These are phyloP conservation scores for Gallinago solitaria DNA, from an alignment of 2,797 vertebrate genomes.

Conservation along the genomic window DNA sequence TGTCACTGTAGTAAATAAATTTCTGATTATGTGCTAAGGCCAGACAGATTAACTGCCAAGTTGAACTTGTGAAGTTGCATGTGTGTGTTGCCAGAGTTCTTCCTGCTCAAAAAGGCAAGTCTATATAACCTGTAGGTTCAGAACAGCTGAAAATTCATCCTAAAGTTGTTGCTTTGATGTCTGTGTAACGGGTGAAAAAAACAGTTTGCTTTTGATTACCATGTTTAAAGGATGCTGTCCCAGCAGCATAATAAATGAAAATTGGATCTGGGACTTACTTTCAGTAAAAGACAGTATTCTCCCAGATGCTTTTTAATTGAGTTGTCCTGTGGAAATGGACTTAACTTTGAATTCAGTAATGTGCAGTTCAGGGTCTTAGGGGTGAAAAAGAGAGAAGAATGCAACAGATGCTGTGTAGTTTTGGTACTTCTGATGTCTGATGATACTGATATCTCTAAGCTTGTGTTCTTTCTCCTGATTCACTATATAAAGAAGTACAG, in stretches of 20 bases:
- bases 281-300: neutral
- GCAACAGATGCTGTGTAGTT: neutral
- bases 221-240: neutral
- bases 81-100: neutral
- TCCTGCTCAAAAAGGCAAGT: neutral
- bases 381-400: constrained; percentile 19
- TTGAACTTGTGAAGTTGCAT: neutral
- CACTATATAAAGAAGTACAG: constrained; percentile 11
- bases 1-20: neutral
- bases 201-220: neutral
- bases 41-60: neutral
- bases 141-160: constrained; percentile 1
- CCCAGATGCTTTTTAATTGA: constrained; percentile 37
- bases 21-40: constrained; percentile 5
- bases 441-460: neutral
- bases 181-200: neutral
- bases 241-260: constrained; percentile 4
- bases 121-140: neutral
- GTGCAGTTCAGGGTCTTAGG: neutral
- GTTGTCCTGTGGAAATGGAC: constrained; percentile 25
- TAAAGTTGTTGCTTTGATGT: neutral
- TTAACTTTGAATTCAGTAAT: neutral
- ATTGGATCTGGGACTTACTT: neutral
- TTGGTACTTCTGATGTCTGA: neutral
- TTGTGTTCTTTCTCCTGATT: neutral